A percentile compares a stretch with the other conserved stretches of the same genome.
These are phyloP conservation scores for Leucoraja ocellata DNA, from an alignment of 2,797 vertebrate genomes.

Conservation along the genomic window DNA sequence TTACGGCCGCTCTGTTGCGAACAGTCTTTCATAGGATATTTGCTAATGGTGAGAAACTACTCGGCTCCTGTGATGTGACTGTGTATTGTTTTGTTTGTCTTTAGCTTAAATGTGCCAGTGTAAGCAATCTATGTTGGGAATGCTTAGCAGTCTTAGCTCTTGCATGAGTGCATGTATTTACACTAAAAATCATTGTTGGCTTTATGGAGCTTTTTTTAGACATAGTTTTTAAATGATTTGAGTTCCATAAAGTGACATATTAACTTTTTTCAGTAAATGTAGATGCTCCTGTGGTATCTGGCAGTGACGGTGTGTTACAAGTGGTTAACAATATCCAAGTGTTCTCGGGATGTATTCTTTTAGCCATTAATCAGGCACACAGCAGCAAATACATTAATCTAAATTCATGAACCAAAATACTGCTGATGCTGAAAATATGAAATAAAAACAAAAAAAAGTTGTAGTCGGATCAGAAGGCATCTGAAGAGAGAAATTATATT, in stretches of 20 bases:
- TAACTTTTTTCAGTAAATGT: neutral
- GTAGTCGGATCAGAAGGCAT: no score
- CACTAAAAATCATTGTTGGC: slow-evolving; percentile 1
- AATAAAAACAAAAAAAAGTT: no score
- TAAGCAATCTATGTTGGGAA: slow-evolving; percentile 46
- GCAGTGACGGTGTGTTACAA: neutral
- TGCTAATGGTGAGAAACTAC: slow-evolving; percentile 72
- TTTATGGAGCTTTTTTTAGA: slow-evolving; percentile 25
- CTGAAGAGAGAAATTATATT: no score
- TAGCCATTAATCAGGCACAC: neutral
- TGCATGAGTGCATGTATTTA: slow-evolving; percentile 46
- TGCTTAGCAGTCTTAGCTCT: slow-evolving; percentile 39
- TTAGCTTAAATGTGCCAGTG: slow-evolving; percentile 43
- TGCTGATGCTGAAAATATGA: no score
- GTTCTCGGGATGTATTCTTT: neutral
- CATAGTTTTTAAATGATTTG: slow-evolving; percentile 13
- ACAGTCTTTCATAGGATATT: slow-evolving; percentile 79
- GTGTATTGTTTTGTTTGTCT: slow-evolving; percentile 44
- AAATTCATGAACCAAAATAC: neutral
- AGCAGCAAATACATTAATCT: neutral
- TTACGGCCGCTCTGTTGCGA: slow-evolving; percentile 70
- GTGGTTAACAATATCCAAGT: neutral
- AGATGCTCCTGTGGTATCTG: neutral
- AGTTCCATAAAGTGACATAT: slow-evolving; percentile 13
- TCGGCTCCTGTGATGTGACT: slow-evolving; percentile 56